These are phyloP conservation scores for Aphaenogaster rudis DNA, from an alignment of 1,140 invertebrate genomes.

Conservation along the genomic window DNA sequence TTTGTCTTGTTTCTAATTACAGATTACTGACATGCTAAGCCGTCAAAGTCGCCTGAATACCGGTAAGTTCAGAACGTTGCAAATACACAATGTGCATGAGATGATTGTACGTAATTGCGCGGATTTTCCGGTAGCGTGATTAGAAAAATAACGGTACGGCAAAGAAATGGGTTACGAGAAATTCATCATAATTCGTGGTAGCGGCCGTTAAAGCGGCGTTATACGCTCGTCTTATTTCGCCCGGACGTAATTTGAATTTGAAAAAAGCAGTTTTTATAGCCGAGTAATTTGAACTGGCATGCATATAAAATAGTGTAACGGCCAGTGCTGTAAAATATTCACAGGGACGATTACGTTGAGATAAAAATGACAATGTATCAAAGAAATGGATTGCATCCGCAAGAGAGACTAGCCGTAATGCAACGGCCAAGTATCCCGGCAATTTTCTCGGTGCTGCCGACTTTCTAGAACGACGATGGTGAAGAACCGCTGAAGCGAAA, in stretches of 20 bases:
- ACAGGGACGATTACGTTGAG: constrained; percentile 32
- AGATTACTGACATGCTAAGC: constrained; percentile 75
- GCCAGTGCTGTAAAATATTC: constrained; percentile 64
- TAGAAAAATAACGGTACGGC: constrained; percentile 8
- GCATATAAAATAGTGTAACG: constrained; percentile 47
- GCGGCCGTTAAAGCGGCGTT: constrained; percentile 24
- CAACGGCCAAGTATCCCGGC: constrained; percentile 8
- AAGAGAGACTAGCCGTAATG: constrained; percentile 49
- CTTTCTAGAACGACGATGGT: constrained; percentile 49
- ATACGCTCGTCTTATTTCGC: constrained; percentile 19
- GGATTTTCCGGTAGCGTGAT: constrained; percentile 16
- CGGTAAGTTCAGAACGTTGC: constrained; percentile 33
- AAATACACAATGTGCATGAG: constrained; percentile 14
- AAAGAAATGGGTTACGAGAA: constrained; percentile 4
- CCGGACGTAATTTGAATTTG: constrained; percentile 42
- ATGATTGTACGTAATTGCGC: constrained; percentile 32
- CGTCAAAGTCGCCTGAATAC: not conserved
- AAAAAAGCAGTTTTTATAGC: constrained; percentile 27
- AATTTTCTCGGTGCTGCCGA: constrained; percentile 47
- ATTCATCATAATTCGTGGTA: constrained; percentile 29
- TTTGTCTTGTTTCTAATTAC: constrained; percentile 74
- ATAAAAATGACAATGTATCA: constrained; percentile 60
- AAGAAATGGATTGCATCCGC: constrained; percentile 61
- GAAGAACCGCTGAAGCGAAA: constrained; percentile 28
- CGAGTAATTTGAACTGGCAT: constrained; percentile 43